Conservation (phyloP, 1,140 invertebrate genomes). For the Globodera ellingtonae region DNA sequence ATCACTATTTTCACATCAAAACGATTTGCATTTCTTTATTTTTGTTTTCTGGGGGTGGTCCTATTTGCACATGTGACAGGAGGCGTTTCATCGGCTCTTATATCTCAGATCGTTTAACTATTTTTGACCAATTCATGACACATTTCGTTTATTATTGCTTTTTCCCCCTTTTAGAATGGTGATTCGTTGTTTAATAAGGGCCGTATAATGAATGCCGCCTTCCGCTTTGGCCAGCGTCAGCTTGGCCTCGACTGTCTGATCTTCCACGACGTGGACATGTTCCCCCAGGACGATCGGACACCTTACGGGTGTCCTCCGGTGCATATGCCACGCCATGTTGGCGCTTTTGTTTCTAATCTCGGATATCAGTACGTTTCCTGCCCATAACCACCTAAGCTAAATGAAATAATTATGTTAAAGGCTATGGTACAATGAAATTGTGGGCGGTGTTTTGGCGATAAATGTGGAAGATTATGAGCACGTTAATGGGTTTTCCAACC, state of each 20-base stretch:
- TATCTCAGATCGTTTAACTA: too few relatives aligned
- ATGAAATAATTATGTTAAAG: conserved; percentile 32
- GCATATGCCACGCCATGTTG: conserved; percentile 77
- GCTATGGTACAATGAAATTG: conserved; percentile 83
- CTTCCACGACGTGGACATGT: conserved; percentile 75
- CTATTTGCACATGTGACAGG: too few relatives aligned
- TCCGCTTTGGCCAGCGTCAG: conserved; percentile 65
- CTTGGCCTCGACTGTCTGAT: conserved; percentile 57
- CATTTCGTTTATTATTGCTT: background rate
- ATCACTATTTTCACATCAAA: too few relatives aligned
- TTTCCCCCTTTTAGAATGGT: conserved; percentile 65
- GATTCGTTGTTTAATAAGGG: conserved; percentile 83
- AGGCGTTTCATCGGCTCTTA: too few relatives aligned
- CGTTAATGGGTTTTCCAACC: conserved; percentile 89
- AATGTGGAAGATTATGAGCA: conserved; percentile 72
- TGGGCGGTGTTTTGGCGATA: conserved; percentile 74
- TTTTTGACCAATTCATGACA: too few relatives aligned
- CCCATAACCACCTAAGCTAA: background rate
- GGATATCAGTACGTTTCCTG: conserved; percentile 74
- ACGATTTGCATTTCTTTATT: too few relatives aligned
- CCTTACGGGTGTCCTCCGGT: conserved; percentile 78
- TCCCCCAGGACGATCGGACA: conserved; percentile 84
- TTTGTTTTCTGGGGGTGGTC: too few relatives aligned
- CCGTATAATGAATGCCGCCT: conserved; percentile 89
- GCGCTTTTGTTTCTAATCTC: conserved; percentile 84